Evolutionary conservation across 1,140 invertebrate genomes (phyloP).

Genomic region (Cydia amplana): DNA sequence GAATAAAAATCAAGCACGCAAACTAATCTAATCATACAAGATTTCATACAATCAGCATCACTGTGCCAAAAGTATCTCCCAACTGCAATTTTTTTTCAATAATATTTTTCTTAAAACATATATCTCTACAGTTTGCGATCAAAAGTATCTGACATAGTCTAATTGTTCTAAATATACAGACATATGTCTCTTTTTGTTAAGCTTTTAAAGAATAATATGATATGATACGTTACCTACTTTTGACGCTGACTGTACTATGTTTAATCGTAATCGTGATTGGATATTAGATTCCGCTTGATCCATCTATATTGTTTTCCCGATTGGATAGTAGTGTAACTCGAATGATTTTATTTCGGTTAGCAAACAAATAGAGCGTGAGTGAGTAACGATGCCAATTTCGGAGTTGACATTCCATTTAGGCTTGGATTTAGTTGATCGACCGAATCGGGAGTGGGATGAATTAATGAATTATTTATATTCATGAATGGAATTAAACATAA

Average conservation of each 20-base stretch:
- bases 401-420: slow-evolving; percentile 14
- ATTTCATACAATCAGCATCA: no score
- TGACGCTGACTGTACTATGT: background rate
- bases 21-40: no score
- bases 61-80: no score
- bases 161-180: no score
- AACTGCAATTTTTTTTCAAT: no score
- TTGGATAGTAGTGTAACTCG: background rate
- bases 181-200: no score
- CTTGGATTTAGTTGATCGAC: slow-evolving; percentile 13
- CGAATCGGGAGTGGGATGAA: background rate
- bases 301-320: slow-evolving; percentile 6
- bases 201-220: no score
- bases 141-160: no score
- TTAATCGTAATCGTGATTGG: background rate
- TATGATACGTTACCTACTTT: no score
- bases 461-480: background rate
- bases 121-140: no score
- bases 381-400: slow-evolving; percentile 15
- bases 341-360: slow-evolving; percentile 9
- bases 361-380: slow-evolving; percentile 16
- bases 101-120: no score
- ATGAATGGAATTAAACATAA: slow-evolving; percentile 4
- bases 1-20: no score
- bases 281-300: background rate